Evolutionary conservation across 2,113 vertebrate genomes (phyloP).

Genomic region (Haplotaxodon microlepis): DNA sequence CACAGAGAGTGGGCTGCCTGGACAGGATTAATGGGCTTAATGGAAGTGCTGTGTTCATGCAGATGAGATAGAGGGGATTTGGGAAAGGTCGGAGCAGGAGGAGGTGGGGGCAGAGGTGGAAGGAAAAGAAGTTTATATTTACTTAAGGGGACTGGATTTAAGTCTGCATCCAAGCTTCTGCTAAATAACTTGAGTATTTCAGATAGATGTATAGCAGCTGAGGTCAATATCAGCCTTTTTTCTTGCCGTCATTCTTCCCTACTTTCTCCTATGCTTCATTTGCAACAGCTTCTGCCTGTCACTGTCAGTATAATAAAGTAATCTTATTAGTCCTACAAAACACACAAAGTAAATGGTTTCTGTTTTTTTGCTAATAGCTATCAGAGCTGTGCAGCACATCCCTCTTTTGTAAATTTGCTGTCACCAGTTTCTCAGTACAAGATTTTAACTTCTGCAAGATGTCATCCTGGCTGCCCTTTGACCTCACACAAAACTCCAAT

Average conservation of each 20-base stretch:
- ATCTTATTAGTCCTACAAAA: not conserved
- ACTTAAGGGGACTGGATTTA: not conserved
- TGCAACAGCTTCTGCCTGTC: not conserved
- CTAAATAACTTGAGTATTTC: not conserved
- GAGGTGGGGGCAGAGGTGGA: not conserved
- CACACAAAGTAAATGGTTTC: not conserved
- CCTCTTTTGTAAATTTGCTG: not conserved
- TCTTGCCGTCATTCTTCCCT: not conserved
- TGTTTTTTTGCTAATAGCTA: not conserved
- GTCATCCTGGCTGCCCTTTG: not conserved
- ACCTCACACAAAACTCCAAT: not conserved
- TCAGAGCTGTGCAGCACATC: not conserved
- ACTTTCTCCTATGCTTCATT: not conserved
- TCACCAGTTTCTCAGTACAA: not conserved
- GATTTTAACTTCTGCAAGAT: not conserved
- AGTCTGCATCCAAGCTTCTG: not conserved
- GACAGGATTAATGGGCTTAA: constrained; percentile 28
- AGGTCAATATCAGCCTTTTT: not conserved
- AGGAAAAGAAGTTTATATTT: not conserved
- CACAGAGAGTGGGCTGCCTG: not conserved
- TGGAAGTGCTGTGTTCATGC: constrained; percentile 38
- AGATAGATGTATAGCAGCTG: fast-evolving
- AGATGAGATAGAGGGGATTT: not conserved
- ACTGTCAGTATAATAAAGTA: not conserved
- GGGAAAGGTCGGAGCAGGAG: not conserved